These are phyloP conservation scores for Cotesia vestalis DNA, from an alignment of 1,140 invertebrate species.

Conservation along the genomic window DNA sequence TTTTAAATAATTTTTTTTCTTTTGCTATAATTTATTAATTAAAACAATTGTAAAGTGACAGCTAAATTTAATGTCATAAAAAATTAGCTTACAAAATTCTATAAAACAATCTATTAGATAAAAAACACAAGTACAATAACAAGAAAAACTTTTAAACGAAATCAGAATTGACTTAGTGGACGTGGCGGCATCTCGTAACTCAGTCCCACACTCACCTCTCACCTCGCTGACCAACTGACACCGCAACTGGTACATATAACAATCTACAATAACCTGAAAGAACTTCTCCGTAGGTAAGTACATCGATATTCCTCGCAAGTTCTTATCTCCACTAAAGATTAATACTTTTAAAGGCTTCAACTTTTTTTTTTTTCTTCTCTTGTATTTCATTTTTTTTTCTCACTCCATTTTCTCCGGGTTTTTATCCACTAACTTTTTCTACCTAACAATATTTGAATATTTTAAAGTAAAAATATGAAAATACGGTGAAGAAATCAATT, in stretches of 20 bases:
- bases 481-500: slow-evolving; percentile 6
- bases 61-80: too few species aligned
- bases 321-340: slow-evolving; percentile 3
- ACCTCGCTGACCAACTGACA: slow-evolving; percentile 2
- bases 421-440: too few species aligned
- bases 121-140: background rate
- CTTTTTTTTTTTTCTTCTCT: slow-evolving; percentile 6
- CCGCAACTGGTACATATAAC: background rate
- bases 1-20: too few species aligned
- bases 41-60: too few species aligned
- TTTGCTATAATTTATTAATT: too few species aligned
- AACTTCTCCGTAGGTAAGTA: too few species aligned
- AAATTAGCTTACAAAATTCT: too few species aligned
- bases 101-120: background rate
- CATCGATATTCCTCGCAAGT: background rate
- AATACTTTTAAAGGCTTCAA: background rate
- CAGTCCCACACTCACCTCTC: background rate
- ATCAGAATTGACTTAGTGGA: background rate
- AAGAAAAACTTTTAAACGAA: background rate
- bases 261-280: background rate
- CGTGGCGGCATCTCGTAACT: slow-evolving; percentile 18
- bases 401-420: too few species aligned
- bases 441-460: slow-evolving; percentile 13
- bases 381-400: background rate
- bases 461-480: slow-evolving; percentile 10